Base-by-base conservation (phyloP, 1,140 invertebrate species). In the Sesamia nonagrioides region DNA sequence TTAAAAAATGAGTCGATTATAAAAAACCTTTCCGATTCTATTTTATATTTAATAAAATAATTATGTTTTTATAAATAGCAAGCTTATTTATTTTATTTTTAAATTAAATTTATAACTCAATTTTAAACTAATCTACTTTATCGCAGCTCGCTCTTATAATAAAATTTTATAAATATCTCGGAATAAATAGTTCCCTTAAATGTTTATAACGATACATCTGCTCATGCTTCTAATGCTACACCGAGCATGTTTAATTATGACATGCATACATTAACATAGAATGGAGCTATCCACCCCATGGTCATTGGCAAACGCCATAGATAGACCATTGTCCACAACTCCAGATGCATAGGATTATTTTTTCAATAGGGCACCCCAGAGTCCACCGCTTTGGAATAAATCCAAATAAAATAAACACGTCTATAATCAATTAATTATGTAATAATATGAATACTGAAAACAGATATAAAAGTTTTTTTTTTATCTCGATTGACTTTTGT, bases 331-430 rank as follows among this genome's bases (percentile, higher is more conserved):
- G 66, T 69, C 54, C 50, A 54, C 6, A 5, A 9, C 2, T 40
- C 37, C 66, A 69, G 66, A 69, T 50, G 66, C 40, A 69, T 13
- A 18, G 66, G 66, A 69, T 69, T 69, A 42, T 45, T 42, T 68
- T 68, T 69, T 66, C 61, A 4, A 66, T 45, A 42, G n/a, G n/a
- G n/a, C n/a, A n/a, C n/a, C n/a, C n/a, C n/a, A n/a, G n/a, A n/a
- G n/a, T n/a, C n/a, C n/a, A n/a, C n/a, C n/a, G n/a, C n/a, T n/a
- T n/a, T n/a, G n/a, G 2, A 9, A 13, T 8, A 2, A 58, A 54
- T 6, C 17, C 9, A 8, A 3, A 21, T 2, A 21, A 54, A 18
- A 18, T 21, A 54, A 54, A 54, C 18, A 54, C 11, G 9, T 3
- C 2, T 21, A n/a, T 54, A 9, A 40, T 40, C 42, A 15, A 45